Evolutionary conservation across 2,797 vertebrate species (phyloP), one percentile per base, ranked within the genome.

Genomic region (Tenualosa ilisha): DNA sequence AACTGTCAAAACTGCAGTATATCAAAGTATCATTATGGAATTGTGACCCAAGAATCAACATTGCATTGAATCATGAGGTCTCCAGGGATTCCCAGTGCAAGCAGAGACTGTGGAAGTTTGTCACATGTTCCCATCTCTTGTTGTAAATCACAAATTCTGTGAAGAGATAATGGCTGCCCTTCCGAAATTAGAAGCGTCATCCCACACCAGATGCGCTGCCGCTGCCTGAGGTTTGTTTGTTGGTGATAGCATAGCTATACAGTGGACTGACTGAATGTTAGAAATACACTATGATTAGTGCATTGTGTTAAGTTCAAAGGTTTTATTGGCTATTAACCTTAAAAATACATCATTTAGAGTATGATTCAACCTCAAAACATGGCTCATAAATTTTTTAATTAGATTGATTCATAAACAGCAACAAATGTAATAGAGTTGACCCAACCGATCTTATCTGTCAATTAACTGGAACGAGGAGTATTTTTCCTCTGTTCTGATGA

Each of bases 1-100:
- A 51, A 51, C 50, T 51, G 50, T 51, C 72, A 40, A 79, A 79
- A 46, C 72, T 46, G 72, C 17, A 79, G 46, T 79, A 79, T 79
- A 79, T 79, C 72, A 79, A 79, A 79, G 72, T 79, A 79, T 79
- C 72, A 79, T 79, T 79, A 79, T 79, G 40, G 40, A 79, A 79
- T 79, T 79, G 72, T 43, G 72, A 79, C 15, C 37, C 17, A 79
- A 43, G 72, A 79, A 79, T 79, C 72, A 79, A 43, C 72, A 79
- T 79, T 79, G 40, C 20, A 43, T 46, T 79, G 72, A 79, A 79
- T 79, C 40, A 79, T 79, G 72, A 46, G 72, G 37, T 43, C 72
- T 20, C 40, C 17, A 43, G 72, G 72, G 72, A 11, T 20, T 79
- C 15, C 72, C 17, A 79, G 5, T 24, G 9, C 40, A 46, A 79